A percentile compares a stretch with the other conserved stretches of the same genome.
Conservation (phyloP, 2,113 vertebrate species). For the Toxotes chatareus region DNA sequence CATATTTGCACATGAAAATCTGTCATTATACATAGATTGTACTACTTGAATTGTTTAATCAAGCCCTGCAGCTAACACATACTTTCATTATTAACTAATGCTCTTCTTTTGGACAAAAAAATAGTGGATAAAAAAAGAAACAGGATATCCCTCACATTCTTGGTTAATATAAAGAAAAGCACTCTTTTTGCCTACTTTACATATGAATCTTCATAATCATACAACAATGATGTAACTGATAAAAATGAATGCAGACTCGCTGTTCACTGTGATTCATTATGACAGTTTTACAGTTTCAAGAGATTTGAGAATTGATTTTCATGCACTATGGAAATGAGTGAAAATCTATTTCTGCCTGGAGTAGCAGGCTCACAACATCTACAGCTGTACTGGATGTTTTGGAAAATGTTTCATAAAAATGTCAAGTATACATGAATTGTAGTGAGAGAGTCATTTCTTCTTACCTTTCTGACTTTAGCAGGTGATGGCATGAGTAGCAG, state of each 20-base stretch:
- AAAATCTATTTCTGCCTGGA: neutral
- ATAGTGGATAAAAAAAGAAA: neutral
- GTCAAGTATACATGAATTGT: too few relatives aligned
- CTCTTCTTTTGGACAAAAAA: neutral
- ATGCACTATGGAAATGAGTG: neutral
- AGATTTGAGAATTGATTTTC: too few relatives aligned
- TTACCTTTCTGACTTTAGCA: slow-evolving; percentile 13
- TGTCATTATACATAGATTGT: too few relatives aligned
- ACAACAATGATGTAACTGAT: neutral
- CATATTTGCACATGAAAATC: too few relatives aligned
- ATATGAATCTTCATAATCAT: too few relatives aligned
- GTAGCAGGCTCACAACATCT: too few relatives aligned
- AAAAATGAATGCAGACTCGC: too few relatives aligned
- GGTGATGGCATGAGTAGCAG: slow-evolving; percentile 18
- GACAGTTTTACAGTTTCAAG: neutral
- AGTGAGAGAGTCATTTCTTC: neutral
- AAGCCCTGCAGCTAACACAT: neutral
- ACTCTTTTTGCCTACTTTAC: too few relatives aligned
- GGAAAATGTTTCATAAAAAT: neutral
- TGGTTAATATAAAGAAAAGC: neutral
- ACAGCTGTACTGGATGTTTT: neutral
- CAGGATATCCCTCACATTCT: neutral
- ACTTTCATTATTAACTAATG: neutral
- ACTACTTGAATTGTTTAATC: too few relatives aligned
- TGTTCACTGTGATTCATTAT: neutral